These are phyloP conservation scores for Argyrosomus japonicus DNA, from an alignment of 2,113 vertebrate genomes.

Conservation along the genomic window DNA sequence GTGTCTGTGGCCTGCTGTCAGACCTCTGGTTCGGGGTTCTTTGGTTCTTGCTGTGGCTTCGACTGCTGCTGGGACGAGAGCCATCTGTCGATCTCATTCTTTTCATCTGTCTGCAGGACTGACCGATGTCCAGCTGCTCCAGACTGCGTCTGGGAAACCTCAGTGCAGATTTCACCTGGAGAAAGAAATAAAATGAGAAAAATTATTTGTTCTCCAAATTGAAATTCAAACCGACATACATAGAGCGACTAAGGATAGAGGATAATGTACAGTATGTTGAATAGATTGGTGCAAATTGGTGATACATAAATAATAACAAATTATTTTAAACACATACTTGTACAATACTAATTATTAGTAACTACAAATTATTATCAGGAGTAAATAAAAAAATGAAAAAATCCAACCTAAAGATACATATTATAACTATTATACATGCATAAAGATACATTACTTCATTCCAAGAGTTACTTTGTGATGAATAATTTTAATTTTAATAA, in stretches of 20 bases:
- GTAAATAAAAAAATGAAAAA: too few species aligned
- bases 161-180: slow-evolving; percentile 91
- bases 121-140: slow-evolving; percentile 67
- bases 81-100: slow-evolving; percentile 41
- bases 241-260: not conserved
- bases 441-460: not conserved
- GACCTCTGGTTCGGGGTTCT: slow-evolving; percentile 63
- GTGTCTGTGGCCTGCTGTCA: not conserved
- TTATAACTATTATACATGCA: too few species aligned
- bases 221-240: too few species aligned
- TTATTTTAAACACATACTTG: not conserved
- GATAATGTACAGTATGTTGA: not conserved
- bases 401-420: too few species aligned
- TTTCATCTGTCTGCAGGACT: slow-evolving; percentile 57
- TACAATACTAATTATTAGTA: too few species aligned
- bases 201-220: not conserved
- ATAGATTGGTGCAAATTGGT: not conserved
- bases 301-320: not conserved
- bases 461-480: not conserved
- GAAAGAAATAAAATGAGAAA: not conserved
- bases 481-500: not conserved
- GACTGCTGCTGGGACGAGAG: slow-evolving; percentile 65
- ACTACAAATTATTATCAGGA: too few species aligned
- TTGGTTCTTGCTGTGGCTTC: slow-evolving; percentile 59
- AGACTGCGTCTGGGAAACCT: slow-evolving; percentile 80